Evolutionary conservation across 2,797 vertebrate species (phyloP), one percentile per base, ranked within the genome.

Genomic region (Chanos chanos): DNA sequence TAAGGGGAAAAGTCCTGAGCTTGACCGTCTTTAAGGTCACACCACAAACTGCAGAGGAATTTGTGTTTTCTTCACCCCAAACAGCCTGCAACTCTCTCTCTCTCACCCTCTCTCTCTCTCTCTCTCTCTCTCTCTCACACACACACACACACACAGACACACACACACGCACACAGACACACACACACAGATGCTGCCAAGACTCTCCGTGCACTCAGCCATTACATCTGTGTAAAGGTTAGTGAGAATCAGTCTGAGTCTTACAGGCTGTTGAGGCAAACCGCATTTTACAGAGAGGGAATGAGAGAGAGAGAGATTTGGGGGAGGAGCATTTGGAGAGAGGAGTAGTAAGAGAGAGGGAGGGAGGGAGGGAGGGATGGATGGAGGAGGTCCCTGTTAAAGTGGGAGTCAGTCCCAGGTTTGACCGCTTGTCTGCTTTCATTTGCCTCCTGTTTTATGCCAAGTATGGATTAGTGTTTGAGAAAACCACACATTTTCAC

Each of bases 401-500:
- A n/a, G 43, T 19, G 22, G 16, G 25, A 36, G 44, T 7, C n/a
- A 18, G 31, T 58, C 41, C 27, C 22, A 21, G 21, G 49, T 58
- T 50, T 15, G 8, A 51, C 30, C 49, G 53, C 22, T 27, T 28
- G 34, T 39, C 54, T 47, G 4, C 43, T 51, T 62, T 50, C 45
- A 56, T 61, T 41, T 21, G n/a, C 13, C 19, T 44, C n/a, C 48
- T 55, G 19, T 56, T 16, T 62, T 59, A 16, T 67, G 66, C 64
- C 65, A 53, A 64, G 10, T 41, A 44, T 72, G 62, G 66, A 33
- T 49, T 8, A 3, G 55, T 55, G 58, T 31, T 57, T 70, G 69
- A 61, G 72, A 76, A 82, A 79, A 72, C 50, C 58, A 54, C 39
- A 61, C 41, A 72, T 13, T 8, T 66, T 55, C 50, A 24, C 52